These are phyloP conservation scores for Anodontia alba DNA, from an alignment of 2,888 invertebrate genomes.

Conservation along the genomic window DNA sequence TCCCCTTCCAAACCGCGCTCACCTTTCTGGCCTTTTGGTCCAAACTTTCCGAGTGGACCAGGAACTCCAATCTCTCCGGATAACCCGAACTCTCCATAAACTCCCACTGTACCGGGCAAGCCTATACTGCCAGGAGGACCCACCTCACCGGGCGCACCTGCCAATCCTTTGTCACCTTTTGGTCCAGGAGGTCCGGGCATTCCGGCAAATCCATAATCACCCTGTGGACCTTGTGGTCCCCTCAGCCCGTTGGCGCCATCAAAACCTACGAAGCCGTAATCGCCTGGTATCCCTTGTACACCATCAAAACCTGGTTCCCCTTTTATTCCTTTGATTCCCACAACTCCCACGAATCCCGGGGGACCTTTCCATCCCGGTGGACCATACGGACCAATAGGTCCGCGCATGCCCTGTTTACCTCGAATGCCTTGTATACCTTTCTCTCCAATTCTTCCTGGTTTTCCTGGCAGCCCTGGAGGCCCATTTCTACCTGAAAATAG, in stretches of 20 bases:
- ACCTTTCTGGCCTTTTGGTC: constrained; percentile 42
- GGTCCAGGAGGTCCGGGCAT: constrained; percentile 51
- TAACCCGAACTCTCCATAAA: constrained; percentile 46
- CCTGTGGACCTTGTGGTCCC: constrained; percentile 43
- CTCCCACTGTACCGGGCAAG: constrained; percentile 46
- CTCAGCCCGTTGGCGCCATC: constrained; percentile 37
- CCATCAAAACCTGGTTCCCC: constrained; percentile 47
- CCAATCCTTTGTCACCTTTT: constrained; percentile 40
- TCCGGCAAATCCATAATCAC: constrained; percentile 50
- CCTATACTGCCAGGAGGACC: constrained; percentile 39
- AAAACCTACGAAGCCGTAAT: constrained; percentile 44
- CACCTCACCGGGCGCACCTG: constrained; percentile 29
- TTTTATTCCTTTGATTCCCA: constrained; percentile 47
- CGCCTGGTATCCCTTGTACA: constrained; percentile 42
- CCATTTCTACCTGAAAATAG: constrained; percentile 50
- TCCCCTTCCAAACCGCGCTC: constrained; percentile 43
- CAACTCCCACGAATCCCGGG: constrained; percentile 37
- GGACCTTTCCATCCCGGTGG: constrained; percentile 54
- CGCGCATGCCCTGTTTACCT: constrained; percentile 38
- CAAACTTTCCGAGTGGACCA: constrained; percentile 43
- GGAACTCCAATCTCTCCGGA: constrained; percentile 41
- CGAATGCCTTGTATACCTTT: constrained; percentile 42
- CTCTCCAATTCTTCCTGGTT: constrained; percentile 35
- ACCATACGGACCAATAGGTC: constrained; percentile 53
- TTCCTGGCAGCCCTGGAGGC: constrained; percentile 39